These are phyloP conservation scores for Marronus borbonicus DNA, from an alignment of 2,888 invertebrate genomes.

Conservation along the genomic window DNA sequence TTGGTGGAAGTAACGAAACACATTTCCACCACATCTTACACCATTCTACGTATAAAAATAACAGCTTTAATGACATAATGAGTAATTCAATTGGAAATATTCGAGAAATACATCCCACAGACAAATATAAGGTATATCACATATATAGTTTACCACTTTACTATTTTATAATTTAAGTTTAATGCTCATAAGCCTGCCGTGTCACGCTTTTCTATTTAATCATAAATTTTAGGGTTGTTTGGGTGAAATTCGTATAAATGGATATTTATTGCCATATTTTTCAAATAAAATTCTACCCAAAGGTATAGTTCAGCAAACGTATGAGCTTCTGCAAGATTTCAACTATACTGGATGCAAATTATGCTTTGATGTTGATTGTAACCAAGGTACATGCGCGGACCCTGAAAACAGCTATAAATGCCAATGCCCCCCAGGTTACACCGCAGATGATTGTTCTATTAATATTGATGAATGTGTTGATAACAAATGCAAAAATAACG, in stretches of 20 bases:
- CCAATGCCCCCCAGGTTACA: slow-evolving; percentile 84
- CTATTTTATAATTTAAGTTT: not conserved
- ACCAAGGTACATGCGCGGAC: slow-evolving; percentile 76
- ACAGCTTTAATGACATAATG: slow-evolving; percentile 23
- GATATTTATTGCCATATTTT: slow-evolving; percentile 88
- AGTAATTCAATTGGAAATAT: slow-evolving; percentile 1
- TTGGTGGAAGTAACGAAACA: slow-evolving; percentile 70
- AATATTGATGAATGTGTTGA: slow-evolving; percentile 88
- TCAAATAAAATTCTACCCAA: slow-evolving; percentile 63
- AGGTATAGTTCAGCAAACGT: slow-evolving; percentile 36
- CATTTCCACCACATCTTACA: slow-evolving; percentile 9
- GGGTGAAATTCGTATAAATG: slow-evolving; percentile 89
- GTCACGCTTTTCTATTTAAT: not conserved
- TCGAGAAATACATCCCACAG: slow-evolving; percentile 4
- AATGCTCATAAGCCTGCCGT: too few species aligned
- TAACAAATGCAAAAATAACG: slow-evolving; percentile 83
- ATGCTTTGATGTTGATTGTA: slow-evolving; percentile 87
- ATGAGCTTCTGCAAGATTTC: slow-evolving; percentile 41
- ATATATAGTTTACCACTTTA: not conserved
- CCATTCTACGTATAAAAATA: not conserved
- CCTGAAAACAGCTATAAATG: slow-evolving; percentile 81
- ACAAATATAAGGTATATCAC: slow-evolving; percentile 34
- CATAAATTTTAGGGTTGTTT: slow-evolving; percentile 83
- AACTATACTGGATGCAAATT: slow-evolving; percentile 79
- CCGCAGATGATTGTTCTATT: slow-evolving; percentile 85